These are phyloP conservation scores for Prunella strophiata DNA, from an alignment of 2,797 vertebrate species.

Conservation along the genomic window DNA sequence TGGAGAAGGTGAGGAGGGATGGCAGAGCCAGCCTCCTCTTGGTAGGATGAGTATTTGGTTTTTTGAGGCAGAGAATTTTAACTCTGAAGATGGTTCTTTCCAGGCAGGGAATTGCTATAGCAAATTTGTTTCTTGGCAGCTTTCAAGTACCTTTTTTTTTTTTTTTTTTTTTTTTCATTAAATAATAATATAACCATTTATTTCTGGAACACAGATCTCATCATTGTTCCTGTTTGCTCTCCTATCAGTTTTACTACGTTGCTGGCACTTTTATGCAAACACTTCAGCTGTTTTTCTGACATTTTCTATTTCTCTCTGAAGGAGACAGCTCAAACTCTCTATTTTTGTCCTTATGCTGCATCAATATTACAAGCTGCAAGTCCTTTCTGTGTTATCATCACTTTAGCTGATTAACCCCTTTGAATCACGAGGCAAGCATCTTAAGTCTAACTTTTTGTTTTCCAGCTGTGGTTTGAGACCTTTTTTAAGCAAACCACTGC, in stretches of 20 bases:
- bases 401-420: neutral
- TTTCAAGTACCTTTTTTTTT: neutral
- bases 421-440: neutral
- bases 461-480: neutral
- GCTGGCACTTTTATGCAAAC: neutral
- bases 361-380: neutral
- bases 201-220: neutral
- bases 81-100: neutral
- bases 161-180: neutral
- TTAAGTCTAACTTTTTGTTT: neutral
- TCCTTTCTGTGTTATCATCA: neutral
- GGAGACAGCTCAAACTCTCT: neutral
- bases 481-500: neutral
- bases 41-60: accelerated
- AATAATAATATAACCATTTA: neutral
- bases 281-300: neutral
- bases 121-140: neutral
- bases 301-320: neutral
- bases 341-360: neutral
- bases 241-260: neutral
- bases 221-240: neutral
- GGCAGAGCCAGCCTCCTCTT: neutral
- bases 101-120: neutral
- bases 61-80: neutral
- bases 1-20: neutral